Conservation (phyloP, 2,113 vertebrate genomes). For the Malurus elegans region DNA sequence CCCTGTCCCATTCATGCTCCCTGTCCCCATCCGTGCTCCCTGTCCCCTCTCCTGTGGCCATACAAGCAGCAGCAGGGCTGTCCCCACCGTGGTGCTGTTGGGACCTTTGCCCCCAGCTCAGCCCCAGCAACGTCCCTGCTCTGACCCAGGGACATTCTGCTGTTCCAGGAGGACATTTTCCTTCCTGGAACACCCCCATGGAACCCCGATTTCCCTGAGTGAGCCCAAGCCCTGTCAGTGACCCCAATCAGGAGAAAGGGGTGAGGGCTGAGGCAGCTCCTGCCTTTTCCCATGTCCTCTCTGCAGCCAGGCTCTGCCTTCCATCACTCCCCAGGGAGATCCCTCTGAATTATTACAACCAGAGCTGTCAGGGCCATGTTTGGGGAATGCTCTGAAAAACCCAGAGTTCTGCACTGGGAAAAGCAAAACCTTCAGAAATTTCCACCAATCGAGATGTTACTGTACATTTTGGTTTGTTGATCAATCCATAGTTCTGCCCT, state of each 20-base stretch:
- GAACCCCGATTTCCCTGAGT: background rate
- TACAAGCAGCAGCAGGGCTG: background rate
- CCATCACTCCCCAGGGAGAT: background rate
- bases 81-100: background rate
- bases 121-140: background rate
- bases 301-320: background rate
- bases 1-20: fast-evolving
- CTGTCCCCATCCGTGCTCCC: background rate
- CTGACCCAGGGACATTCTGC: background rate
- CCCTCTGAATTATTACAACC: background rate
- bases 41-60: fast-evolving
- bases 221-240: background rate
- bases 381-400: background rate
- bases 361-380: background rate
- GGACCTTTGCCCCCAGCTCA: background rate
- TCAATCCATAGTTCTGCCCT: background rate
- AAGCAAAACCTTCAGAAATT: background rate
- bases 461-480: background rate
- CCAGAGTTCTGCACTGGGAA: background rate
- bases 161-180: background rate
- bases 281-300: conserved; percentile 4
- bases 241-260: background rate
- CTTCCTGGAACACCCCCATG: background rate
- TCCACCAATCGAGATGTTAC: background rate
- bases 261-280: background rate